Percentiles rank a stretch among this genome's conserved stretches.
These are phyloP conservation scores for Thymelicus acteon DNA, from an alignment of 2,888 invertebrate species.

Conservation along the genomic window DNA sequence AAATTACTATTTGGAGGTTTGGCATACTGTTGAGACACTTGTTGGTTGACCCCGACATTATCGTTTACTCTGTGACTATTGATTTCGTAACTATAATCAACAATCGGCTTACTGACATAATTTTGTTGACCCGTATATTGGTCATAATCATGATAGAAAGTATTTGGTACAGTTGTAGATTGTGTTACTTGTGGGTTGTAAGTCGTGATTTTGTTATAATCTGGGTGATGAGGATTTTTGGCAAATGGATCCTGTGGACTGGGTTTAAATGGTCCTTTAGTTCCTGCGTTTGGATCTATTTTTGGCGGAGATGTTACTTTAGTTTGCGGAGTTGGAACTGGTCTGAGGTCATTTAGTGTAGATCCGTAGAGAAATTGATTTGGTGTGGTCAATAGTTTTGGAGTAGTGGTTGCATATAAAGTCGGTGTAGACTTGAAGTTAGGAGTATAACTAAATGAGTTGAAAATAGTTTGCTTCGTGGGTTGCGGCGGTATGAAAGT, in stretches of 20 bases:
- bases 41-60: conserved; percentile 67
- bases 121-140: conserved; percentile 66
- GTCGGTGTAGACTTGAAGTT: conserved; percentile 67
- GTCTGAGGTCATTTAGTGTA: conserved; percentile 69
- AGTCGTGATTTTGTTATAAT: conserved; percentile 69
- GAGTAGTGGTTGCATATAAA: conserved; percentile 64
- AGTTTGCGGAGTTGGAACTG: conserved; percentile 76
- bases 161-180: conserved; percentile 61
- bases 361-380: conserved; percentile 70
- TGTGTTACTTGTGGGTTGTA: conserved; percentile 68
- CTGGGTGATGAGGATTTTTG: conserved; percentile 60
- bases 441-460: conserved; percentile 71
- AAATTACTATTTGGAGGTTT: conserved; percentile 57
- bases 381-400: conserved; percentile 63
- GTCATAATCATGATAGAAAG: conserved; percentile 58
- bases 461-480: conserved; percentile 73
- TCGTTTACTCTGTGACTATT: conserved; percentile 69
- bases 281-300: conserved; percentile 68
- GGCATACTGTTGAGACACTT: conserved; percentile 63
- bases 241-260: conserved; percentile 78
- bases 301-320: conserved; percentile 67
- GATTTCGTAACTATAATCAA: conserved; percentile 60
- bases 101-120: conserved; percentile 59
- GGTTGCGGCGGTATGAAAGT: conserved; percentile 70
- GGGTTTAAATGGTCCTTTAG: conserved; percentile 69